Evolutionary conservation across 2,888 invertebrate genomes (phyloP), one percentile per base, ranked within the genome.

Genomic region (Orthosia gothica): DNA sequence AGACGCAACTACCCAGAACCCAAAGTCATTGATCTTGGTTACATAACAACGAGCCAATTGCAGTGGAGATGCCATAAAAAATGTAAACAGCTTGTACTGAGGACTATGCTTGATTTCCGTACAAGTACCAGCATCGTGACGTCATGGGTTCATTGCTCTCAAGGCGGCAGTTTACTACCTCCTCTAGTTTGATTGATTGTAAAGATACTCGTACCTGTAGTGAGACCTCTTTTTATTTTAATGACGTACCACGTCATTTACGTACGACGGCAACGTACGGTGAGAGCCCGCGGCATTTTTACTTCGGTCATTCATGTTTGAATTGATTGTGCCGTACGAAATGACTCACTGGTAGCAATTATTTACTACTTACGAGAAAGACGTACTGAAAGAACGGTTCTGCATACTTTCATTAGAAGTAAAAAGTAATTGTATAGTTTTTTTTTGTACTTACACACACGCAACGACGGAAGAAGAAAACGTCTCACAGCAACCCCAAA

Each of bases 81-180:
- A 93, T 85, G 89, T 93, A 93, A 93, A 93, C 93, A 93, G 80
- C 70, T 54, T 58, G 79, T 79, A 62, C 69, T 68, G 68, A 75
- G 70, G 62, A 80, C 70, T 82, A 62, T 20, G 62, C 55, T 61
- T 54, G 23, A 57, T 76, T 70, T 68, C 74, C 76, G 57, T 77
- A 54, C 47, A 13, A 59, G 63, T 78, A 72, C 72, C 76, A 74
- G 54, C 61, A 59, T 13, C 71, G 40, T 85, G 81, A 86, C 83
- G 87, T 85, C 79, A 85, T 82, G 68, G 82, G 92, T 89, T 92
- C 92, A 86, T 88, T 85, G 90, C 74, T 77, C 91, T 87, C 64
- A 84, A 54, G 32, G 58, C 63, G 45, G 65, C 45, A 74, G 69
- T 74, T 75, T 73, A 55, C 69, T 69, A 67, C 55, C 68, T 71